Evolutionary conservation across 2,888 invertebrate genomes (phyloP).

Genomic region (Plutella xylostella): DNA sequence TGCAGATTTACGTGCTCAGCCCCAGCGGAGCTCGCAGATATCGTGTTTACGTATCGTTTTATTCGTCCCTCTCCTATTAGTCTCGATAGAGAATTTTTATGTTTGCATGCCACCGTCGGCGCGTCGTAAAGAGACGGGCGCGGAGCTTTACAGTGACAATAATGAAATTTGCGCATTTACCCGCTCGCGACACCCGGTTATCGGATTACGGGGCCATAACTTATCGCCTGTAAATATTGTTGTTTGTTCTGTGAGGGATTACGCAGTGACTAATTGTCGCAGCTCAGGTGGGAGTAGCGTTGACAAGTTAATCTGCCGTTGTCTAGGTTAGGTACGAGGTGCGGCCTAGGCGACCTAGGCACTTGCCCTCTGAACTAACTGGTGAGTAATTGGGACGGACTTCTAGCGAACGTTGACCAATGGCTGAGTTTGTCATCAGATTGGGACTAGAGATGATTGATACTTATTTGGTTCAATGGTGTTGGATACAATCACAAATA

Average conservation of each 20-base stretch:
- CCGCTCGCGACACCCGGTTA: conserved; percentile 54
- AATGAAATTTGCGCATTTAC: conserved; percentile 62
- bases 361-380: no score
- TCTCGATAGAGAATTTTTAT: conserved; percentile 70
- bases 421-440: no score
- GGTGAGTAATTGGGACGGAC: no score
- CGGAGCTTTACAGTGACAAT: conserved; percentile 61
- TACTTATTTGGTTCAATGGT: no score
- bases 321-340: conserved; percentile 10
- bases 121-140: conserved; percentile 64
- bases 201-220: conserved; percentile 56
- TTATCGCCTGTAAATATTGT: no score
- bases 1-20: conserved; percentile 68
- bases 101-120: conserved; percentile 59
- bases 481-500: no score
- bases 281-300: conserved; percentile 37
- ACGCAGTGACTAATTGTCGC: neutral
- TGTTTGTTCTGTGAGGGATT: neutral
- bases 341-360: conserved; percentile 6
- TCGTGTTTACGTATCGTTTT: conserved; percentile 70
- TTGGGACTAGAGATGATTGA: no score
- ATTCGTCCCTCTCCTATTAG: conserved; percentile 69
- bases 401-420: no score
- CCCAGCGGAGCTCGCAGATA: conserved; percentile 65
- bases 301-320: conserved; percentile 40